phyloP scores from a whole-genome alignment of 2,888 invertebrate species.

The Heliconius cydno region DNA sequence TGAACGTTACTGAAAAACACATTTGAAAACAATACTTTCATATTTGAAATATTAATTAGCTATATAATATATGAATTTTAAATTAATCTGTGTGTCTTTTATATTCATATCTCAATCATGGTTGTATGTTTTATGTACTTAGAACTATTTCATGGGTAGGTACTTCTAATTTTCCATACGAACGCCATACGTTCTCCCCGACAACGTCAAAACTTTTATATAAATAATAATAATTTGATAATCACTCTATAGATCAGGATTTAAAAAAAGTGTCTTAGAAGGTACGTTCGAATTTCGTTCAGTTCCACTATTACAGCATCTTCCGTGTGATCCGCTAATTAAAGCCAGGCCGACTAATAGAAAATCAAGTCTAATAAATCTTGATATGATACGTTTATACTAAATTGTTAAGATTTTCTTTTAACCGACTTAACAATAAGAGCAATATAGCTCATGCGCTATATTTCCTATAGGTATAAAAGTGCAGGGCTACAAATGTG shows the following conservation, averaged over 20 bases:
- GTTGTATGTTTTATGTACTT: background rate
- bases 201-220: too few relatives aligned
- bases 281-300: slow-evolving; percentile 21
- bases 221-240: too few relatives aligned
- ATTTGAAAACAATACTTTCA: background rate
- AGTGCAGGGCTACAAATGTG: background rate
- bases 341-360: slow-evolving; percentile 69
- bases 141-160: background rate
- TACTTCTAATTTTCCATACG: too few relatives aligned
- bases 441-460: too few relatives aligned
- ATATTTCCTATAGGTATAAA: too few relatives aligned
- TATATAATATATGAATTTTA: background rate
- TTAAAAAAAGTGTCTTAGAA: slow-evolving; percentile 38
- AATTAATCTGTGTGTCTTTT: background rate
- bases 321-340: slow-evolving; percentile 79
- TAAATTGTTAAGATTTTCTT: background rate
- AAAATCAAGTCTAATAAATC: slow-evolving; percentile 73
- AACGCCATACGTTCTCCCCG: too few relatives aligned
- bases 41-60: background rate
- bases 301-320: slow-evolving; percentile 50
- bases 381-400: slow-evolving; percentile 48
- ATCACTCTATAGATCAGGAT: too few relatives aligned
- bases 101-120: background rate
- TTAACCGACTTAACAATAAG: background rate
- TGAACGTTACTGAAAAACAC: background rate